Evolutionary conservation across 2,797 vertebrate species (phyloP).

Genomic region (Spheniscus humboldti): DNA sequence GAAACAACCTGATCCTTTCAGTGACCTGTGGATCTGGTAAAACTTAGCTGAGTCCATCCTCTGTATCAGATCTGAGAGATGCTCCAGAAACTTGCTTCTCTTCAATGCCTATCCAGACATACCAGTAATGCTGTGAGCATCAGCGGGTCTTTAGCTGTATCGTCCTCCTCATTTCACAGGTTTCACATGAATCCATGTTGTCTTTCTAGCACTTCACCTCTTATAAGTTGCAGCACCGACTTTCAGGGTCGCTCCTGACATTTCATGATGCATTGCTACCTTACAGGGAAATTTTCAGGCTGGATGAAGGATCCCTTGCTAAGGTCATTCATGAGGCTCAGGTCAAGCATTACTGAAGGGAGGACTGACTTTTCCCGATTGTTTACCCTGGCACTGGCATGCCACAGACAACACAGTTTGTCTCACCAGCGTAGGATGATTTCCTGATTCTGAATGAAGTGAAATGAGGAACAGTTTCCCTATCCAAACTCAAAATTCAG

Average conservation of each 20-base stretch:
- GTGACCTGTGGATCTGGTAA: not conserved
- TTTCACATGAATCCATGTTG: not conserved
- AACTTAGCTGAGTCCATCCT: not conserved
- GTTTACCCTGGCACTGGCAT: rapidly evolving
- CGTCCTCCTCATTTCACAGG: not conserved
- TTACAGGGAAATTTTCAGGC: not conserved
- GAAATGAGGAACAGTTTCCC: not conserved
- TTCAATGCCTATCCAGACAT: rapidly evolving
- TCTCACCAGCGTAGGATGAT: not conserved
- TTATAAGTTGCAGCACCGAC: not conserved
- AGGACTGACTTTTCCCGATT: not conserved
- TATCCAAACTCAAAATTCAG: not conserved
- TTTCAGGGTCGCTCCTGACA: not conserved
- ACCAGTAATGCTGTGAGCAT: not conserved
- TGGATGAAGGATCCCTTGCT: not conserved
- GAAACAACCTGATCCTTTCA: not conserved
- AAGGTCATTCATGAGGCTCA: not conserved
- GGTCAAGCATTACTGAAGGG: not conserved
- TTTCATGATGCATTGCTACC: not conserved
- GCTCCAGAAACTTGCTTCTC: not conserved
- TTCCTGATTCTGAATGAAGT: not conserved
- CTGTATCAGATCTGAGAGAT: not conserved
- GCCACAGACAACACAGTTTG: not conserved
- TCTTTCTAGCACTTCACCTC: not conserved
- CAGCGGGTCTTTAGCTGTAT: not conserved